phyloP scores from a whole-genome alignment of 2,888 invertebrate genomes.

The Tethea ocularis region DNA sequence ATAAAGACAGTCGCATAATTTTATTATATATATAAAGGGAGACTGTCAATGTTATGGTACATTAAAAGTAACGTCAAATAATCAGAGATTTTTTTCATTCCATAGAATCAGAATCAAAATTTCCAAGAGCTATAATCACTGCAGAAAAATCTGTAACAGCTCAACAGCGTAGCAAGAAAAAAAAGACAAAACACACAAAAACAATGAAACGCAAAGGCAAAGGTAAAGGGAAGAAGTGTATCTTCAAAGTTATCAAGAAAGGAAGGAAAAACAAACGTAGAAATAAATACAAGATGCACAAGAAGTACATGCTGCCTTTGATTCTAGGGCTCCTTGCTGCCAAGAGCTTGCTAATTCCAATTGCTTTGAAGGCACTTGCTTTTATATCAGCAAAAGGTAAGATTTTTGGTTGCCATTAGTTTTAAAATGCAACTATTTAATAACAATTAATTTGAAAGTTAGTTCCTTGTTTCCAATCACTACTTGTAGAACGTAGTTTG shows the following conservation, averaged over 20 bases:
- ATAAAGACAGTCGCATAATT: too few relatives aligned
- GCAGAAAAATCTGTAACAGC: constrained; percentile 16
- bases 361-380: constrained; percentile 87
- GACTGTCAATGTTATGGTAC: too few relatives aligned
- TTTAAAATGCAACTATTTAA: too few relatives aligned
- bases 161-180: constrained; percentile 21
- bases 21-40: too few relatives aligned
- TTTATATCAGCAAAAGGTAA: constrained; percentile 85
- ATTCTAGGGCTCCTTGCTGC: constrained; percentile 86
- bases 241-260: constrained; percentile 63
- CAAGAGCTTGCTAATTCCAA: constrained; percentile 86
- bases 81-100: not conserved
- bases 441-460: too few relatives aligned
- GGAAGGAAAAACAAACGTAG: constrained; percentile 41
- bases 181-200: constrained; percentile 32
- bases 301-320: constrained; percentile 84
- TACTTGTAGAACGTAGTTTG: too few relatives aligned
- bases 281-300: constrained; percentile 57
- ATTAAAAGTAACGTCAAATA: not conserved
- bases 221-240: constrained; percentile 60
- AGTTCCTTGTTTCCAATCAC: too few relatives aligned
- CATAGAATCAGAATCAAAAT: constrained; percentile 24
- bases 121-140: constrained; percentile 23
- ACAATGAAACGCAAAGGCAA: constrained; percentile 46
- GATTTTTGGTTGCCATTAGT: too few relatives aligned